Base-by-base conservation (phyloP, 2,888 invertebrate species). In the Oscheius sp. region DNA sequence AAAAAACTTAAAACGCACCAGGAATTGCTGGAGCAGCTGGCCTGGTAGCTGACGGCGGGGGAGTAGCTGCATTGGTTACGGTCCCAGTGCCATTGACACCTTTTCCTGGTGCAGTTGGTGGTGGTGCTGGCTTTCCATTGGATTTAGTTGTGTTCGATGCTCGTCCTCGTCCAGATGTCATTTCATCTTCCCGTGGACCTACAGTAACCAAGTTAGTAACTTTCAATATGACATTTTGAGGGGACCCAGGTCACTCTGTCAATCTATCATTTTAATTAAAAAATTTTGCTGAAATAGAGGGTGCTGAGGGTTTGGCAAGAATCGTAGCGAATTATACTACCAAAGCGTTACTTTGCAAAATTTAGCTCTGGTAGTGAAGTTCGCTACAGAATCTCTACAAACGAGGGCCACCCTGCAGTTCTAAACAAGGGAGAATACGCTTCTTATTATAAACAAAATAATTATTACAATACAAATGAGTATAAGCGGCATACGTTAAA, bases 121-220 rank as follows among this genome's bases (percentile, higher is more conserved):
- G 23, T 23, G 13, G 49, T 35, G n/a, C 49, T 18, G 52, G 49
- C 21, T 59, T 49, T 21, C 59, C 59, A 46, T 70, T 70, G 27
- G 49, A 7, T 58, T 72, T 72, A 18, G 64, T 27, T 16, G 12
- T 35, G 16, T 53, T n/a, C 13, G 49, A 18, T 12, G 61, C 59
- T 45, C 64, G 13, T 1, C 63, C 63, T 9, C 72, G 72, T n/a
- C 63, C 63, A 25, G 49, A 21, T 27, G 72, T 72, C 55, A 72
- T 63, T 53, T 72, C 72, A 72, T 72, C 72, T n/a, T 61, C 72
- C 23, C 72, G 72, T 46, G 72, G 72, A 55, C 72, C 72, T 72
- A 52, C 45, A 61, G 61, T 18, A 43, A 43, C 29, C 41, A 12
- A 41, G 5, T 49, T 7, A 49, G 13, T 35, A 35, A 35, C 35